phyloP scores from a whole-genome alignment of 2,113 vertebrate species.

The Progne subis region DNA sequence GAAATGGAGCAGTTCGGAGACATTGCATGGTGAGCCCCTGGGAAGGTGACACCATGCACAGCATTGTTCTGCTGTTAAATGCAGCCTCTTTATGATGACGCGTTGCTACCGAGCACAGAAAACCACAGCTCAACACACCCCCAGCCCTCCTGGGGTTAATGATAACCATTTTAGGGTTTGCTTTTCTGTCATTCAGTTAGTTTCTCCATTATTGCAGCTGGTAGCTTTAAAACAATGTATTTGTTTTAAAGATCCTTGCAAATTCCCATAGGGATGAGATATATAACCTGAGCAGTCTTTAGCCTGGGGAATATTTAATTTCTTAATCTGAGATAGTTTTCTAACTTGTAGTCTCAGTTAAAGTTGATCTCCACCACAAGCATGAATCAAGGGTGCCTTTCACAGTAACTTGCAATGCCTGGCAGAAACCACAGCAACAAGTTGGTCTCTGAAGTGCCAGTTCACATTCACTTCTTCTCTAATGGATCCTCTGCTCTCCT shows the following conservation, averaged over 20 bases:
- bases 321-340: not conserved
- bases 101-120: not conserved
- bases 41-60: constrained; percentile 12
- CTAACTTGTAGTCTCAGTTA: not conserved
- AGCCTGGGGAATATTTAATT: not conserved
- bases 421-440: not conserved
- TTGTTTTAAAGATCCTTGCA: not conserved
- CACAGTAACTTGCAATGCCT: not conserved
- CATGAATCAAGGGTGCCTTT: not conserved
- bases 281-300: not conserved
- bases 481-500: not conserved
- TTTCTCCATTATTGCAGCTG: not conserved
- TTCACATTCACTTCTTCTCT: not conserved
- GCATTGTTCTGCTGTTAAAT: constrained; percentile 10
- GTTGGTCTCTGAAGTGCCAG: not conserved
- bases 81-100: not conserved
- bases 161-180: constrained; percentile 1
- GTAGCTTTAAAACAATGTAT: not conserved
- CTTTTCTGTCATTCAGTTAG: not conserved
- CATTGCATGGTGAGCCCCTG: constrained; percentile 16
- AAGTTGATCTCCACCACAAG: not conserved
- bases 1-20: constrained; percentile 12
- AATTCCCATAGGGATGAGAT: not conserved
- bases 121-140: not conserved
- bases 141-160: not conserved